These are phyloP conservation scores for Rhagologus leucostigma DNA, from an alignment of 2,113 vertebrate genomes.

Conservation along the genomic window DNA sequence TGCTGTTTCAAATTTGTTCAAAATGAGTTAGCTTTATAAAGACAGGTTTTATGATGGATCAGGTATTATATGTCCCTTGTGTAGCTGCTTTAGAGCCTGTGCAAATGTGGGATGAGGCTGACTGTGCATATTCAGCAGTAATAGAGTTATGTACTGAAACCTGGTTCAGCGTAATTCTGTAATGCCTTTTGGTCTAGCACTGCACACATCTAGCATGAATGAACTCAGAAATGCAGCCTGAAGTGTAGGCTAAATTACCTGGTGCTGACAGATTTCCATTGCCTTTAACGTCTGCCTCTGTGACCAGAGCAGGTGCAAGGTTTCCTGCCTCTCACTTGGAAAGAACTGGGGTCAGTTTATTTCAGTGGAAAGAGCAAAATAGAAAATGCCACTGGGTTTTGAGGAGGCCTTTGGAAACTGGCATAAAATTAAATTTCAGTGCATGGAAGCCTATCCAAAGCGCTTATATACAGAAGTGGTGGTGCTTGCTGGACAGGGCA, in stretches of 20 bases:
- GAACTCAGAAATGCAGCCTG: not conserved
- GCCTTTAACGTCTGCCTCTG: not conserved
- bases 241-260: not conserved
- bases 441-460: not conserved
- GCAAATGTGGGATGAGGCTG: not conserved
- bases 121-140: not conserved
- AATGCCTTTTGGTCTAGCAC: not conserved
- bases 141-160: not conserved
- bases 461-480: not conserved
- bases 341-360: not conserved
- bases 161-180: not conserved
- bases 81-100: not conserved
- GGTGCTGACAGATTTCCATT: not conserved
- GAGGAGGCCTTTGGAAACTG: not conserved
- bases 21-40: not conserved
- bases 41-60: not conserved
- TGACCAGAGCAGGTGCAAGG: not conserved
- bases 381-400: not conserved
- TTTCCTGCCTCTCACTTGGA: not conserved
- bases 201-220: not conserved
- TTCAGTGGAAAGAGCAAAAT: not conserved
- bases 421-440: not conserved
- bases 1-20: not conserved
- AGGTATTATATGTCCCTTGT: not conserved
- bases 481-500: not conserved